Evolutionary conservation across 2,888 invertebrate genomes (phyloP), one percentile per base, ranked within the genome.

Genomic region (Euzetes globulus): DNA sequence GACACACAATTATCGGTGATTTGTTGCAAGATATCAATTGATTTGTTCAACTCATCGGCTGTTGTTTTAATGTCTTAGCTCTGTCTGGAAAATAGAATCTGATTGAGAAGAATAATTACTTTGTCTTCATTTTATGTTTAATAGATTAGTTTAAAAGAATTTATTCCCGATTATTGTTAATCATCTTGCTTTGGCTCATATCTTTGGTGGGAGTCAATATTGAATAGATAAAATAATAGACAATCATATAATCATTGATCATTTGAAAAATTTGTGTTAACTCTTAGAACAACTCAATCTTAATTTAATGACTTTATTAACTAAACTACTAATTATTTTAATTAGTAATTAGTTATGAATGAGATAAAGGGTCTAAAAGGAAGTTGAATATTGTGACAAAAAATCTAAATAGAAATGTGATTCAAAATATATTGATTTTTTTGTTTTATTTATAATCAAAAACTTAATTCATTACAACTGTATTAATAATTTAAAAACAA

Each of bases 401-500:
- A 50, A 50, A 19, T n/a, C 19, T n/a, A n/a, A 19, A 19, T n/a
- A n/a, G 55, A 19, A 22, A 19, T n/a, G n/a, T n/a, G n/a, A n/a
- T 41, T 41, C 41, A 41, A 55, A 55, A 55, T 22, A 55, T 55
- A 55, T 4, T 25, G 55, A 55, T 55, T 55, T 55, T n/a, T 55
- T 55, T 55, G 25, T 11, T 55, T 22, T 25, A 22, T 55, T 55
- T 55, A 22, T 55, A 55, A 22, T 55, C 55, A 55, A 55, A 58
- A 58, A 27, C 27, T 58, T 27, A 58, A 22, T 58, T 58, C 58
- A 58, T 29, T 58, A 29, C 58, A 58, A 58, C 15, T 27, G 15
- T 58, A 58, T 58, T 58, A 58, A 58, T 58, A 58, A 58, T 27
- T 58, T 58, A 58, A 58, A 58, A 58, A 58, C 27, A 58, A 58